These are phyloP conservation scores for Octodonta nipae DNA, from an alignment of 2,888 invertebrate genomes.

Conservation along the genomic window DNA sequence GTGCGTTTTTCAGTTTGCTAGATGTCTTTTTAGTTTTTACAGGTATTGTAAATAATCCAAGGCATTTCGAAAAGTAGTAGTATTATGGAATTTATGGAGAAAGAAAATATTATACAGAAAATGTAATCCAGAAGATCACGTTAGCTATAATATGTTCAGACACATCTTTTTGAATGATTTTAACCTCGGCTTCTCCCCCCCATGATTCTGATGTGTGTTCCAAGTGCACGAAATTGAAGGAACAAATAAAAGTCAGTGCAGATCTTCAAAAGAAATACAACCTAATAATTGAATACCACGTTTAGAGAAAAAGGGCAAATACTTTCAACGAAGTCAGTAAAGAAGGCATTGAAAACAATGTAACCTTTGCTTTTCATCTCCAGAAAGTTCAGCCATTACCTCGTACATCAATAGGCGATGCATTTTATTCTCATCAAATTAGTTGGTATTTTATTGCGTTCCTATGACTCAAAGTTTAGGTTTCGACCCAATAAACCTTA, in stretches of 20 bases:
- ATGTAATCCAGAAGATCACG: neutral
- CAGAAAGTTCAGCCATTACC: constrained; percentile 14
- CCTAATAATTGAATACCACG: constrained; percentile 1
- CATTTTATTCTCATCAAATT: constrained; percentile 14
- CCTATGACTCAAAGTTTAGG: constrained; percentile 1
- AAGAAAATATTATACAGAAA: neutral
- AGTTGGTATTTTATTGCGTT: constrained; percentile 7
- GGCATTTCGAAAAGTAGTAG: too few relatives aligned
- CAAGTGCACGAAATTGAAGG: constrained; percentile 3
- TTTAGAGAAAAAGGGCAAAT: constrained; percentile 4
- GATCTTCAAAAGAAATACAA: constrained; percentile 1
- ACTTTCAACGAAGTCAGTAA: constrained; percentile 7
- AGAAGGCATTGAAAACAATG: constrained; percentile 3
- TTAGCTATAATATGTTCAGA: constrained; percentile 4
- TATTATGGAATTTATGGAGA: neutral
- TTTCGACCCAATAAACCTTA: neutral
- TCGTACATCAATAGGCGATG: constrained; percentile 11
- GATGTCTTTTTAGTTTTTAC: too few relatives aligned
- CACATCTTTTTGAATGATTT: constrained; percentile 8
- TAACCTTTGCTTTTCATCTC: constrained; percentile 6
- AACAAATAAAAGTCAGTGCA: neutral
- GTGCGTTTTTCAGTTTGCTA: too few relatives aligned
- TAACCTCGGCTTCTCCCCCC: neutral
- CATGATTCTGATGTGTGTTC: constrained; percentile 2
- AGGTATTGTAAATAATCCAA: too few relatives aligned